Percentiles rank a stretch among this genome's conserved stretches.
phyloP scores from a whole-genome alignment of 2,888 invertebrate genomes.

The Limenitis camilla region DNA sequence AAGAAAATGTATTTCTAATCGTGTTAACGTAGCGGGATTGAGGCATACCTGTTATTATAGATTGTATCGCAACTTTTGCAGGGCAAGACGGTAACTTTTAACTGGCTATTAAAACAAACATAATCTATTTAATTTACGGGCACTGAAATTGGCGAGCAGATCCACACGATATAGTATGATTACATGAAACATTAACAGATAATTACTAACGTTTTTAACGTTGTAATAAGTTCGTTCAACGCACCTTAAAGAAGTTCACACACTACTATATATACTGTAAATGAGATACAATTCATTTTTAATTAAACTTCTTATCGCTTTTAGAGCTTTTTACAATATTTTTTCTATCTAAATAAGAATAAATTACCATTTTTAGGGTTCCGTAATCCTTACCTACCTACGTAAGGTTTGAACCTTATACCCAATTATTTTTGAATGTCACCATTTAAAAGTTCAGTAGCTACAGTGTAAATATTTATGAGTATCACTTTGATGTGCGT shows the following conservation, averaged over 20 bases:
- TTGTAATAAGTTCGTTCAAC: constrained; percentile 2
- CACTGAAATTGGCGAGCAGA: constrained; percentile 25
- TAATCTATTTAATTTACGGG: constrained; percentile 35
- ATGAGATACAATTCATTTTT: not conserved
- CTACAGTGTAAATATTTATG: no score
- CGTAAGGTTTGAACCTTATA: no score
- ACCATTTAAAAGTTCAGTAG: no score
- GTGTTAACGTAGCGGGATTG: constrained; percentile 30
- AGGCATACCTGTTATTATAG: constrained; percentile 35
- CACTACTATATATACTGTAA: not conserved
- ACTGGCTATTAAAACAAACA: constrained; percentile 31
- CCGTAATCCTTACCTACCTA: no score
- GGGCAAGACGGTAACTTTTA: constrained; percentile 28
- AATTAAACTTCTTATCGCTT: no score
- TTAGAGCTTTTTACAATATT: no score
- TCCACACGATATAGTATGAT: constrained; percentile 26
- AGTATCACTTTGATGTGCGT: no score
- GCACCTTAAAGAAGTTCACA: constrained; percentile 2
- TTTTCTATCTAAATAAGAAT: no score
- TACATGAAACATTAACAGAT: constrained; percentile 26
- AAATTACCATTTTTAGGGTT: no score
- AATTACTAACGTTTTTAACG: constrained; percentile 24
- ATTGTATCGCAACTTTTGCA: constrained; percentile 40
- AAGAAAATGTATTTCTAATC: not conserved
- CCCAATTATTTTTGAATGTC: no score